Evolutionary conservation across 2,113 vertebrate species (phyloP).

Genomic region (Oryctolagus cuniculus): DNA sequence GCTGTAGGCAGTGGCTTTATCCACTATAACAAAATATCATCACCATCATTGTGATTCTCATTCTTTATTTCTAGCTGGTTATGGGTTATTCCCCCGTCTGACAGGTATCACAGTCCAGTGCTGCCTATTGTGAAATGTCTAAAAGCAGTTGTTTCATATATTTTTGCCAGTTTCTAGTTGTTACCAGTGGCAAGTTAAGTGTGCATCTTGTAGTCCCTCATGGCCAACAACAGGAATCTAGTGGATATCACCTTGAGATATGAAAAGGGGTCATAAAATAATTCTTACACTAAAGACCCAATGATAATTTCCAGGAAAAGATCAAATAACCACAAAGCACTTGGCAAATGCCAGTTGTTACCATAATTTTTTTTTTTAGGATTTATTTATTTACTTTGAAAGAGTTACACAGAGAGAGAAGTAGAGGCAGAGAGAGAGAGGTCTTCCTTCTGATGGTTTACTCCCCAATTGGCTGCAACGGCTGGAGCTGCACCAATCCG

Average conservation of each 20-base stretch:
- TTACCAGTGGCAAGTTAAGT: slow-evolving; percentile 1
- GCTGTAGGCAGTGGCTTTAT: too few species aligned
- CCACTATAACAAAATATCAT: neutral
- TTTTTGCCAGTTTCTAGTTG: neutral
- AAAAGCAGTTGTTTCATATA: neutral
- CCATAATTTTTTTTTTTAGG: neutral
- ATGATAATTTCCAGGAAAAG: neutral
- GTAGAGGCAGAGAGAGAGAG: too few species aligned
- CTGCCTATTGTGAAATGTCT: neutral
- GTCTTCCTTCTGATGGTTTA: too few species aligned
- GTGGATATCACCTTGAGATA: neutral
- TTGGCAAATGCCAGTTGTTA: neutral
- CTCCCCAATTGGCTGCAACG: too few species aligned
- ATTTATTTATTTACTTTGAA: too few species aligned
- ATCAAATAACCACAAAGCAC: neutral
- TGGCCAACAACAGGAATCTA: neutral
- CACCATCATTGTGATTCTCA: neutral
- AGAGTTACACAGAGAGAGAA: too few species aligned
- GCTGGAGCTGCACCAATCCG: too few species aligned
- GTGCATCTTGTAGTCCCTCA: neutral
- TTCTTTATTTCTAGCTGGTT: neutral
- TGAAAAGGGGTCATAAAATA: neutral
- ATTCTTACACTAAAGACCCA: neutral
- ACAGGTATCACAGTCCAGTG: neutral
- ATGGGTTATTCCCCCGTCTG: neutral